Conservation (phyloP, 1,140 invertebrate species). For the Thereuonema tuberculata region DNA sequence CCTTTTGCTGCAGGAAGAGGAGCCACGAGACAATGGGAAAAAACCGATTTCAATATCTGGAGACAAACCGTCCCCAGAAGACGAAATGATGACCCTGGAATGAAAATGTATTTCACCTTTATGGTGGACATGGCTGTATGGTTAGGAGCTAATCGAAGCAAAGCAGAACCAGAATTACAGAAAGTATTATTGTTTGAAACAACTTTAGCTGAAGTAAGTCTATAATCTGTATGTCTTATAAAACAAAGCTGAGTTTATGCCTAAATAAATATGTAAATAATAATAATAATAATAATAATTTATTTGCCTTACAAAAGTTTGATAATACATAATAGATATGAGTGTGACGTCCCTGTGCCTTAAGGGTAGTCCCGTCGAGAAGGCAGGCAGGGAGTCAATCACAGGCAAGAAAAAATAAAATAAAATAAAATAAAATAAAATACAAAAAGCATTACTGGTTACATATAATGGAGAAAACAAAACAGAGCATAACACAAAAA, state of each 20-base stretch:
- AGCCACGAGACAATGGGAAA: neutral
- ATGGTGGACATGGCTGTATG: constrained; percentile 60
- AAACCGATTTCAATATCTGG: neutral
- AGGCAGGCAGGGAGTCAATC: too few relatives aligned
- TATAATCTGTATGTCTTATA: neutral
- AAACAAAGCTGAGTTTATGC: neutral
- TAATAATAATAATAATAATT: neutral
- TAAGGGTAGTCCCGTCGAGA: too few relatives aligned
- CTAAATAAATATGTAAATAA: neutral
- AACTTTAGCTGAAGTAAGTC: neutral
- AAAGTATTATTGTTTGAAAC: constrained; percentile 81
- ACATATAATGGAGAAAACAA: too few relatives aligned
- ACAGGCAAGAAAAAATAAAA: too few relatives aligned
- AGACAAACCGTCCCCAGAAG: neutral
- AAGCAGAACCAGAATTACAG: constrained; percentile 56
- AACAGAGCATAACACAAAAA: too few relatives aligned
- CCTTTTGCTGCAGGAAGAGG: neutral
- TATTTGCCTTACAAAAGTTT: too few relatives aligned
- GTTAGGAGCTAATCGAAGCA: constrained; percentile 57
- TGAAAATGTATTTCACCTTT: constrained; percentile 23
- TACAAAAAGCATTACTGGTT: too few relatives aligned
- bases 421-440: too few relatives aligned
- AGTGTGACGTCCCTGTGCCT: too few relatives aligned
- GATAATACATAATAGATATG: too few relatives aligned
- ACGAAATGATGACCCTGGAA: neutral